A percentile compares a stretch with the other conserved stretches of the same genome.
phyloP scores from a whole-genome alignment of 1,140 invertebrate species.

The Scaptomyza montana region DNA sequence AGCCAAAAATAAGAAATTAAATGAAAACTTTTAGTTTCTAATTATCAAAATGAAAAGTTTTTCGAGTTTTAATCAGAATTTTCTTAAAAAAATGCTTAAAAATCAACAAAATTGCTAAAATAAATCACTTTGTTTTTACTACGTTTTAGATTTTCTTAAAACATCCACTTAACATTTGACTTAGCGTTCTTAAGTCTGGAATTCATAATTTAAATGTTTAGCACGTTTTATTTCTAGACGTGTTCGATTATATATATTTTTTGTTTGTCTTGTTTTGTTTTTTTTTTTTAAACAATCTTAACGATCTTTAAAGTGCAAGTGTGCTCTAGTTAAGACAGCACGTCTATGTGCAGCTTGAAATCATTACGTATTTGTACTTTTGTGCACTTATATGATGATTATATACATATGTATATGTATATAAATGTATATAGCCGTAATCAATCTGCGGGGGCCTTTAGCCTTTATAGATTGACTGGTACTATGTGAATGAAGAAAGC shows the following conservation, averaged over 20 bases:
- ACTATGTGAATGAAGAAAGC: constrained; percentile 3
- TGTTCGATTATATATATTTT: constrained; percentile 6
- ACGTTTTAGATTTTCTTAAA: too few relatives aligned
- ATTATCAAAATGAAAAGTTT: too few relatives aligned
- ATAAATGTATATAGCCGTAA: constrained; percentile 9
- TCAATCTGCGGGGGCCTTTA: neutral
- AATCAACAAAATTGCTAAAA: too few relatives aligned
- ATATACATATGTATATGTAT: constrained; percentile 8
- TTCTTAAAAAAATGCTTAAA: too few relatives aligned
- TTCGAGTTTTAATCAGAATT: neutral
- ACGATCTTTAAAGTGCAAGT: constrained; percentile 35
- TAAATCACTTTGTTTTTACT: too few relatives aligned
- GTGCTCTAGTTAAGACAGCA: constrained; percentile 45
- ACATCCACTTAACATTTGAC: neutral
- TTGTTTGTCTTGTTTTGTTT: neutral
- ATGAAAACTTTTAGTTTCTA: too few relatives aligned
- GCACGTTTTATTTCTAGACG: constrained; percentile 33
- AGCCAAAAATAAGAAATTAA: neutral
- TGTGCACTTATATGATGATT: neutral
- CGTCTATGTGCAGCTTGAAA: constrained; percentile 25
- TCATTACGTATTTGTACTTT: constrained; percentile 13
- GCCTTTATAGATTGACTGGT: neutral
- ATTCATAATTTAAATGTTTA: constrained; percentile 10
- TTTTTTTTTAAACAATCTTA: constrained; percentile 25
- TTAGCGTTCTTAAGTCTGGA: neutral